Evolutionary conservation across 2,888 invertebrate species (phyloP).

Genomic region (Meliscaeva auricollis): DNA sequence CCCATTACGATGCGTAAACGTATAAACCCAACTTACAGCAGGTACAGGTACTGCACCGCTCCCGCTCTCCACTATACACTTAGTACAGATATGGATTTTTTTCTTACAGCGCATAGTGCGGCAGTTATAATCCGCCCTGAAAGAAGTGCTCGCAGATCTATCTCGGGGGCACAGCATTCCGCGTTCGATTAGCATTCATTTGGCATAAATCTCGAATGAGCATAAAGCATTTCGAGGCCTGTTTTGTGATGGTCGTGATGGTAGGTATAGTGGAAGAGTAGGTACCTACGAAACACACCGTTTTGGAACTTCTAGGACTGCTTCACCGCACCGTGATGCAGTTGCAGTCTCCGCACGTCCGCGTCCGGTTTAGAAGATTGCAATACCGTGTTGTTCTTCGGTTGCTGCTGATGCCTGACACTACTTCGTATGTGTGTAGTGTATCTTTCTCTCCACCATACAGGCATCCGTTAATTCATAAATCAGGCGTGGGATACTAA

Average conservation of each 20-base stretch:
- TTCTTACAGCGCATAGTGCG: not conserved
- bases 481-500: slow-evolving; percentile 81
- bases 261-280: not conserved
- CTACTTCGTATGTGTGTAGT: too few relatives aligned
- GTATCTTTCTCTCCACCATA: not conserved
- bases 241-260: slow-evolving; percentile 33
- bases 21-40: slow-evolving; percentile 48
- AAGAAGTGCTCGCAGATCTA: slow-evolving; percentile 61
- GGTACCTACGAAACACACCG: too few relatives aligned
- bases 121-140: slow-evolving; percentile 54
- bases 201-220: slow-evolving; percentile 74
- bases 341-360: slow-evolving; percentile 39
- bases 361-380: slow-evolving; percentile 72
- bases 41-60: slow-evolving; percentile 48
- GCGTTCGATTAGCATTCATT: slow-evolving; percentile 75
- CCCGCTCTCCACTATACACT: not conserved
- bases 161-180: slow-evolving; percentile 67
- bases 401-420: slow-evolving; percentile 40
- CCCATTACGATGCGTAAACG: slow-evolving; percentile 75
- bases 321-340: too few relatives aligned
- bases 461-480: slow-evolving; percentile 78
- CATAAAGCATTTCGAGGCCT: slow-evolving; percentile 69
- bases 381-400: slow-evolving; percentile 58
- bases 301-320: slow-evolving; percentile 21
- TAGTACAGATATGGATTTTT: too few relatives aligned